Evolutionary conservation across 2,888 invertebrate species (phyloP).

Genomic region (Acleris cristana): DNA sequence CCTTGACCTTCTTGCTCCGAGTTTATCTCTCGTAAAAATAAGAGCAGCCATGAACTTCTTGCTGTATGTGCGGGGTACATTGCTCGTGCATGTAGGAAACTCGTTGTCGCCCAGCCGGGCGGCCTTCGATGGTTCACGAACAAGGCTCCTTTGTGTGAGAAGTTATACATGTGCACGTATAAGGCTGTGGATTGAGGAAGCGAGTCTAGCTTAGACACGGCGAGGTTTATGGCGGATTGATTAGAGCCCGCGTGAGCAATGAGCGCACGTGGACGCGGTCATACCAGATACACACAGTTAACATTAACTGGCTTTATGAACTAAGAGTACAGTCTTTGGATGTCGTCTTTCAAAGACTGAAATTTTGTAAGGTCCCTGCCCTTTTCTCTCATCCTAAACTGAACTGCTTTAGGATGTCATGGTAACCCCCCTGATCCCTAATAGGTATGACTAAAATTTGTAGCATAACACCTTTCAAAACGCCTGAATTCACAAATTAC

Average conservation of each 20-base stretch:
- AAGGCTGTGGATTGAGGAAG: constrained; percentile 49
- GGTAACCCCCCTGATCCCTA: too few species aligned
- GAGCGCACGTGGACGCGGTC: constrained; percentile 11
- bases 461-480: too few species aligned
- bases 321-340: constrained; percentile 1
- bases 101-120: constrained; percentile 52
- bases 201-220: constrained; percentile 42
- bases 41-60: constrained; percentile 78
- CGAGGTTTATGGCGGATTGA: constrained; percentile 40
- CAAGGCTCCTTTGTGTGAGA: constrained; percentile 73
- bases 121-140: constrained; percentile 80
- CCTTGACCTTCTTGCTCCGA: constrained; percentile 76
- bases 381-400: too few species aligned
- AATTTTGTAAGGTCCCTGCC: too few species aligned
- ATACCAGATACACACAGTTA: constrained; percentile 1
- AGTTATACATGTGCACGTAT: constrained; percentile 39
- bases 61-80: constrained; percentile 63
- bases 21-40: constrained; percentile 76
- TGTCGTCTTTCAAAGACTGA: too few species aligned
- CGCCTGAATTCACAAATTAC: too few species aligned
- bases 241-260: constrained; percentile 21
- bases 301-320: background rate
- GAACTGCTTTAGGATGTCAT: too few species aligned
- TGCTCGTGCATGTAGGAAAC: constrained; percentile 48
- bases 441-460: too few species aligned